A percentile compares a stretch with the other conserved stretches of the same genome.
phyloP scores from a whole-genome alignment of 2,113 vertebrate genomes.

The Callocephalon fimbriatum region DNA sequence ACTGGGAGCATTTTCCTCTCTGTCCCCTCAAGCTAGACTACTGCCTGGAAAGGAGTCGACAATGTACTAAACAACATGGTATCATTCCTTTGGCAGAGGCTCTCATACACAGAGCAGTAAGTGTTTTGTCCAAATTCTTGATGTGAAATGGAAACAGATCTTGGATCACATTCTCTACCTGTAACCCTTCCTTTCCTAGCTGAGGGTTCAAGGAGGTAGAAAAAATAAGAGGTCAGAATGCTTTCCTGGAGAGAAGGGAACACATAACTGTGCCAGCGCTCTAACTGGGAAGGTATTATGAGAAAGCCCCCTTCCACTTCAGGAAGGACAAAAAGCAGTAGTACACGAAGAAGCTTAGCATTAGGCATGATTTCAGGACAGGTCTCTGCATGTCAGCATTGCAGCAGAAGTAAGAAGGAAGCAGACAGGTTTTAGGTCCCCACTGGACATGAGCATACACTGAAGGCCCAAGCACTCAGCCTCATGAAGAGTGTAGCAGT shows the following conservation, averaged over 20 bases:
- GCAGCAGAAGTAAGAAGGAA: neutral
- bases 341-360: neutral
- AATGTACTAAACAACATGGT: neutral
- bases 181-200: neutral
- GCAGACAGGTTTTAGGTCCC: no score
- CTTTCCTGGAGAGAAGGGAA: neutral
- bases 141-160: neutral
- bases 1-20: neutral
- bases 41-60: accelerated
- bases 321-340: neutral
- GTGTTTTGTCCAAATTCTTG: neutral
- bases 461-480: neutral
- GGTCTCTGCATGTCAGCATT: neutral
- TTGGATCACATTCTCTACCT: neutral
- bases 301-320: neutral
- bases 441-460: accelerated
- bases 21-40: neutral
- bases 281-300: accelerated
- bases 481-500: neutral
- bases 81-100: neutral
- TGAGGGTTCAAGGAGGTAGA: neutral
- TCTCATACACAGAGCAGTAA: neutral
- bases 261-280: accelerated
- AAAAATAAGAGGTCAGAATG: neutral
- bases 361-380: neutral